Evolutionary conservation across 2,797 vertebrate genomes (phyloP), one percentile per base, ranked within the genome.

Genomic region (Gephyroberyx darwinii): DNA sequence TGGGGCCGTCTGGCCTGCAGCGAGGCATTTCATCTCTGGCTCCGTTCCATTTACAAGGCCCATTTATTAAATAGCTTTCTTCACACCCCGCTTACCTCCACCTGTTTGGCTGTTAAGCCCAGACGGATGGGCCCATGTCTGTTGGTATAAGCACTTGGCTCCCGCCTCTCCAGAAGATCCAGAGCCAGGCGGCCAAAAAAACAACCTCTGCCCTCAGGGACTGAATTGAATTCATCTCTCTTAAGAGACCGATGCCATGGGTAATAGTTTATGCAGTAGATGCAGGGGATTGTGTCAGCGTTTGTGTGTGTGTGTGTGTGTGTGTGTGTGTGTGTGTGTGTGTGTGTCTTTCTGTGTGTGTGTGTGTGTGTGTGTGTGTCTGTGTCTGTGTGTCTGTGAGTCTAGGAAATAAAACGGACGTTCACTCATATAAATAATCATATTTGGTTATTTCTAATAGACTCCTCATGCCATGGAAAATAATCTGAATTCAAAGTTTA

Each of bases 41-140:
- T 87, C 75, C 35, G 59, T 88, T 90, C 86, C 88, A 86, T 89
- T 90, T 83, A 75, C 71, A 6, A 86, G 84, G 71, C 70, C 86
- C 90, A 88, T 93, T 93, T 90, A 83, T 86, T 89, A 91, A 91
- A 89, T 88, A 41, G 88, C 86, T 90, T 89, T 86, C 84, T 77
- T 88, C 82, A 91, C 82, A 89, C 83, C 69, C 81, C 81, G 80
- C 85, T 89, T 87, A 87, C 86, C 80, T 88, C 86, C 92, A 92
- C 92, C 91, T 93, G 90, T 88, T 91, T 66, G 74, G 74, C 79
- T 65, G 71, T 82, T 78, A 63, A 70, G 75, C 56, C 61, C 80
- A 75, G 85, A 88, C 37, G 71, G 81, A 78, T 79, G 76, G 41
- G 47, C 76, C 85, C 72, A 33, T 78, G 72, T 77, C 78, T 87